phyloP scores from a whole-genome alignment of 2,797 vertebrate genomes.

The Carcharodon carcharias region DNA sequence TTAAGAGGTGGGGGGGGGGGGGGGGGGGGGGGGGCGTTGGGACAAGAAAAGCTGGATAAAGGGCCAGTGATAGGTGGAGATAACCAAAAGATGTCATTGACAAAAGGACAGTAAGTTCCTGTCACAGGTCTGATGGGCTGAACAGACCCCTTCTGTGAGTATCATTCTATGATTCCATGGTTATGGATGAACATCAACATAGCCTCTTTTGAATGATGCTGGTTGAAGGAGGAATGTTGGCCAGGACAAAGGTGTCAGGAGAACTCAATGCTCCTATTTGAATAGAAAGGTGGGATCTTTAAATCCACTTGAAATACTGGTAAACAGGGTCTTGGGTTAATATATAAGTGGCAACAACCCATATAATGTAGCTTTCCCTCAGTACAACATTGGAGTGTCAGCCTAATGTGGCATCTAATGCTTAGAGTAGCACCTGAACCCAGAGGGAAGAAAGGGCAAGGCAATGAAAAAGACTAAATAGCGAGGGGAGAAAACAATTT shows the following conservation, averaged over 20 bases:
- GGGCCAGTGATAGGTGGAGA: too few relatives aligned
- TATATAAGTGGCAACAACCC: neutral
- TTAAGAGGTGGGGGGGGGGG: too few relatives aligned
- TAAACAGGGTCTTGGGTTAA: neutral
- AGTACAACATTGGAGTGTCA: neutral
- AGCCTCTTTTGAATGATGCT: neutral
- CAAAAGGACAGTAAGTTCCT: too few relatives aligned
- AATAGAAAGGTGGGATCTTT: neutral
- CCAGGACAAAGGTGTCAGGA: neutral
- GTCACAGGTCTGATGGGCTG: neutral
- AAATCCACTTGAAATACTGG: neutral
- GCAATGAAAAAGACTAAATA: neutral
- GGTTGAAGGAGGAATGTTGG: neutral
- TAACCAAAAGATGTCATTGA: too few relatives aligned
- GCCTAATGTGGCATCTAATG: too few relatives aligned
- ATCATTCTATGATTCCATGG: neutral
- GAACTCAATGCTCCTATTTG: neutral
- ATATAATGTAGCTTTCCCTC: neutral
- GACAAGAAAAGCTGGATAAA: too few relatives aligned
- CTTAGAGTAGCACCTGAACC: too few relatives aligned
- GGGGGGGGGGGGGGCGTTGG: too few relatives aligned
- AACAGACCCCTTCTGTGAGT: too few relatives aligned
- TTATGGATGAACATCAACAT: neutral
- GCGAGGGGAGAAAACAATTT: neutral
- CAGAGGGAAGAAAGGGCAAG: neutral